A percentile compares a stretch with the other conserved stretches of the same genome.
These are phyloP conservation scores for Aphis gossypii DNA, from an alignment of 1,140 invertebrate species.

Conservation along the genomic window DNA sequence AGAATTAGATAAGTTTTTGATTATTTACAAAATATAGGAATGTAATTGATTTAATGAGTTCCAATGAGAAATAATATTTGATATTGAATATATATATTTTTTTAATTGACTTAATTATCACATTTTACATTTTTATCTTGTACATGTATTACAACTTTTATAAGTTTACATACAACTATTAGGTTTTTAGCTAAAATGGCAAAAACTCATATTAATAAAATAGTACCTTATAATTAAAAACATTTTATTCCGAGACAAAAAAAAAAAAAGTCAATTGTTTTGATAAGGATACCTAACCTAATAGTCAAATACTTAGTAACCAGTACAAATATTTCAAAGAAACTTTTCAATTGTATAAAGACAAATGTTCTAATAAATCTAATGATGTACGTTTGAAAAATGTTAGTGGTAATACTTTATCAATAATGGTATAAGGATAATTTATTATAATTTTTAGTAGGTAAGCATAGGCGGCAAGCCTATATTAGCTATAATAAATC, in stretches of 20 bases:
- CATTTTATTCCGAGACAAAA: background rate
- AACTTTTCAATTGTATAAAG: background rate
- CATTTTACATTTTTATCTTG: background rate
- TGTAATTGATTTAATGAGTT: background rate
- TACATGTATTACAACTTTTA: background rate
- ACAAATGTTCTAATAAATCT: background rate
- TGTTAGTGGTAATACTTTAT: background rate
- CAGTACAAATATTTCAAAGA: background rate
- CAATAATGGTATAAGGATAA: background rate
- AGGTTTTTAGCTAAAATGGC: background rate
- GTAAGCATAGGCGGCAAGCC: too few relatives aligned
- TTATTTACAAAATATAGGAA: too few relatives aligned
- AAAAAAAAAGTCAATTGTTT: background rate
- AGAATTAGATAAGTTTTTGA: too few relatives aligned
- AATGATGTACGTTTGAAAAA: background rate
- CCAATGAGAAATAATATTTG: background rate
- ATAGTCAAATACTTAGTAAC: background rate
- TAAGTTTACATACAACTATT: background rate
- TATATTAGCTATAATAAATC: conserved; percentile 6
- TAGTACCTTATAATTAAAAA: too few relatives aligned
- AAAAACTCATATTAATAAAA: too few relatives aligned
- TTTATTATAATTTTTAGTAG: background rate
- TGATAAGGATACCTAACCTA: conserved; percentile 25
- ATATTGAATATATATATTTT: too few relatives aligned
- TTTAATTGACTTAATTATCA: background rate